Evolutionary conservation across 2,113 vertebrate genomes (phyloP), one percentile per base, ranked within the genome.

Genomic region (Neotoma lepida): DNA sequence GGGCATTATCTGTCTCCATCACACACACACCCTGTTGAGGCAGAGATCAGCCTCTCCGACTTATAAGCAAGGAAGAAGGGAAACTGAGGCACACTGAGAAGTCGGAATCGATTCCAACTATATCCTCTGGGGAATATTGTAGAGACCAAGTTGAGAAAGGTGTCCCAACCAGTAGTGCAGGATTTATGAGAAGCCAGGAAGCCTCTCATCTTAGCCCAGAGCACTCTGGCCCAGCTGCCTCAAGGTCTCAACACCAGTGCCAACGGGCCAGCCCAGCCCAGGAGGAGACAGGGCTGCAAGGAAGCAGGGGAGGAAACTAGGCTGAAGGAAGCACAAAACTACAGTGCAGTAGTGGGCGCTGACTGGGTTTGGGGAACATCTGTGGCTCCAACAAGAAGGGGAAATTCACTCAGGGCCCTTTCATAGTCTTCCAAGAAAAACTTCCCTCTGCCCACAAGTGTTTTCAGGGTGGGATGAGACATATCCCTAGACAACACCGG

Each of bases 11-110:
- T 84, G 56, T 54, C 80, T 71, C 78, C 81, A 63, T 77, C 71
- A 28, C 86, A 82, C 26, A 81, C 18, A 70, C 30, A 81, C 10
- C 70, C 77, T 1, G 13, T 12, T 2, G 30, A 84, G 46, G 41
- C 15, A 4, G 39, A 33, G 28, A 20, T 49, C 61, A 66, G 6
- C 3, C 2, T 30, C 49, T 74, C 77, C 78, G 44, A 6, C 49
- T 80, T 49, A 74, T n/a, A 90, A 74, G 58, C 7, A 54, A 89
- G 41, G 49, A 93, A 70, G 58, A 5, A 49, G 87, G 54, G 51
- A 91, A 96, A 94, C 76, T 64, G 88, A 96, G 96, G 71, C 81
- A 76, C 4, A 1, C 14, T 1, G 24, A 66, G 17, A 51, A 58
- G 66, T 30, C 70, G 58, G 33, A 49, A 63, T 56, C 41, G 61